These are phyloP conservation scores for Capricornis sumatraensis DNA, from an alignment of 2,113 vertebrate species.

Conservation along the genomic window DNA sequence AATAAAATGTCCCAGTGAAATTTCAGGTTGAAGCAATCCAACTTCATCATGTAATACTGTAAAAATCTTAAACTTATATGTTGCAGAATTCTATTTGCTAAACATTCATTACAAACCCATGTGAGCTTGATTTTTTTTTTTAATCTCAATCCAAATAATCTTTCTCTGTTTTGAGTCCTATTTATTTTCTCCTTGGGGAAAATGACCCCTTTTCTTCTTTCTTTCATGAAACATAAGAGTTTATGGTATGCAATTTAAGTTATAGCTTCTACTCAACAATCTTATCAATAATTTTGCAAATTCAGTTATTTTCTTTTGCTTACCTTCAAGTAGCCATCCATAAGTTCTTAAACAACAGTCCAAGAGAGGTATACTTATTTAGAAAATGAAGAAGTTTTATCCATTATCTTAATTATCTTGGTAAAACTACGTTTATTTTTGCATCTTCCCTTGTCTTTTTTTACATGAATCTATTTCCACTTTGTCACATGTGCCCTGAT, in stretches of 20 bases:
- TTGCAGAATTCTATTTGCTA: neutral
- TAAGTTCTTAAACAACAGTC: neutral
- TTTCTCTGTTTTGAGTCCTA: neutral
- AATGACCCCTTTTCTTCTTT: neutral
- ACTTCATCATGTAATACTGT: neutral
- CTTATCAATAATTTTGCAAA: neutral
- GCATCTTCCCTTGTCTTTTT: neutral
- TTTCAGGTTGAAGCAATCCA: neutral
- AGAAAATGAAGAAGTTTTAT: neutral
- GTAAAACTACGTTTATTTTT: neutral
- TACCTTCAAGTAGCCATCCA: neutral
- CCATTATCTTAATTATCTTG: neutral
- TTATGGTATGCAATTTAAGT: neutral
- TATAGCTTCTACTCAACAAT: neutral
- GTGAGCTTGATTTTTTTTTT: neutral
- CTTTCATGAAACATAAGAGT: neutral
- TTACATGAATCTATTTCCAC: neutral
- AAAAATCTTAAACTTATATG: neutral
- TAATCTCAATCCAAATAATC: neutral
- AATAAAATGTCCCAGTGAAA: neutral
- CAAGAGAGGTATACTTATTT: neutral
- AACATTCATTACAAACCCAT: neutral
- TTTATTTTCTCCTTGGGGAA: neutral
- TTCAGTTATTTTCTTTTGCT: neutral
- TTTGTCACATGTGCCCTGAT: neutral